Evolutionary conservation across 2,797 vertebrate genomes (phyloP).

Genomic region (Notoglanidium macrostoma): DNA sequence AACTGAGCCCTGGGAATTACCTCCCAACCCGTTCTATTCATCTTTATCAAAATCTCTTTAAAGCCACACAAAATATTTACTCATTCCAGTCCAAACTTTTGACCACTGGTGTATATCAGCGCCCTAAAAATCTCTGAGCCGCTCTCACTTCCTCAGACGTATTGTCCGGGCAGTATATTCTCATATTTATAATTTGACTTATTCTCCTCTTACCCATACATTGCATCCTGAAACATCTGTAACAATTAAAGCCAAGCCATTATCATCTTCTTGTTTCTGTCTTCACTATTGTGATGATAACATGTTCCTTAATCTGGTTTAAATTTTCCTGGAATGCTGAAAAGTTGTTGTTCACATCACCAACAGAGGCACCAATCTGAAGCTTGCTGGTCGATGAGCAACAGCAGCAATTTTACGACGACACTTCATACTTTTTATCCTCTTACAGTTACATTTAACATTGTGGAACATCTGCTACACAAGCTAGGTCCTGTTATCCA

Average conservation of each 20-base stretch:
- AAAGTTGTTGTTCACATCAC: no score
- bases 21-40: background rate
- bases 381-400: no score
- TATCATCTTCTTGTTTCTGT: background rate
- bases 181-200: conserved; percentile 70
- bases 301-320: background rate
- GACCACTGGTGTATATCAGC: background rate
- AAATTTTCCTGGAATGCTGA: background rate
- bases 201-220: conserved; percentile 62
- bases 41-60: background rate
- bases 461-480: background rate
- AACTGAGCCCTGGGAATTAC: background rate
- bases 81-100: background rate
- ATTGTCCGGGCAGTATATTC: conserved; percentile 43
- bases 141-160: conserved; percentile 44
- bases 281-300: background rate
- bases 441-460: background rate
- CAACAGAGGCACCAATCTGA: no score
- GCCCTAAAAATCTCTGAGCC: background rate
- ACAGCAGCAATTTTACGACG: background rate
- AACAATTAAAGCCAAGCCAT: background rate
- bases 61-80: background rate
- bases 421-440: background rate
- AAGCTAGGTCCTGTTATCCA: background rate
- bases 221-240: conserved; percentile 10